Evolutionary conservation across 2,888 invertebrate species (phyloP).

Genomic region (Aethes cnicana): DNA sequence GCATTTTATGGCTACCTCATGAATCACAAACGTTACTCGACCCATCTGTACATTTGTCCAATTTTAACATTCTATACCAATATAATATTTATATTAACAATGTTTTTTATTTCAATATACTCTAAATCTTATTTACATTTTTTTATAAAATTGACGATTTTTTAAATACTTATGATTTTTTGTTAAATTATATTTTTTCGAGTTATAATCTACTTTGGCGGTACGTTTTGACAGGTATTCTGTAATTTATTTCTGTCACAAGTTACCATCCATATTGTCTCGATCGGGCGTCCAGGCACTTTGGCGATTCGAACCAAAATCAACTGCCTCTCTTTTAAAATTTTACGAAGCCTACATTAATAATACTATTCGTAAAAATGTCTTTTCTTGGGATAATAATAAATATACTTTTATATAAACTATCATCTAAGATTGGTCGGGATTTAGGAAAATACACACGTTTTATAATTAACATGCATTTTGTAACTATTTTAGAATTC

Average conservation of each 20-base stretch:
- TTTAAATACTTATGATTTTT: conserved; percentile 56
- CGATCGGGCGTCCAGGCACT: conserved; percentile 67
- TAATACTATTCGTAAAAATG: conserved; percentile 83
- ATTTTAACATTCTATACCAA: conserved; percentile 68
- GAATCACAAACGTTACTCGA: conserved; percentile 72
- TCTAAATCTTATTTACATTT: conserved; percentile 76
- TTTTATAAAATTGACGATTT: conserved; percentile 77
- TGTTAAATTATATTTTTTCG: conserved; percentile 60
- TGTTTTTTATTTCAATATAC: conserved; percentile 58
- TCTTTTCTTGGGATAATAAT: conserved; percentile 76
- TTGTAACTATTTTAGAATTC: conserved; percentile 40
- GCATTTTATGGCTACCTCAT: conserved; percentile 81
- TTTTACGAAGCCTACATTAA: conserved; percentile 79
- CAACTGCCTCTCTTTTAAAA: conserved; percentile 62
- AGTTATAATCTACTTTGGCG: conserved; percentile 49
- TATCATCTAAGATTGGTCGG: conserved; percentile 77
- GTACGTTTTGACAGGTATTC: conserved; percentile 51
- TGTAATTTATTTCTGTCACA: conserved; percentile 42
- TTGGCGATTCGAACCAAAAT: conserved; percentile 77
- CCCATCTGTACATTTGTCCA: conserved; percentile 60
- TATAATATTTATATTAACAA: conserved; percentile 65
- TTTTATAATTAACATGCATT: conserved; percentile 51
- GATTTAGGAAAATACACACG: conserved; percentile 75
- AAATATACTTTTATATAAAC: conserved; percentile 74
- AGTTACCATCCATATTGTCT: conserved; percentile 71